phyloP scores from a whole-genome alignment of 2,113 vertebrate species.

The Cariama cristata region DNA sequence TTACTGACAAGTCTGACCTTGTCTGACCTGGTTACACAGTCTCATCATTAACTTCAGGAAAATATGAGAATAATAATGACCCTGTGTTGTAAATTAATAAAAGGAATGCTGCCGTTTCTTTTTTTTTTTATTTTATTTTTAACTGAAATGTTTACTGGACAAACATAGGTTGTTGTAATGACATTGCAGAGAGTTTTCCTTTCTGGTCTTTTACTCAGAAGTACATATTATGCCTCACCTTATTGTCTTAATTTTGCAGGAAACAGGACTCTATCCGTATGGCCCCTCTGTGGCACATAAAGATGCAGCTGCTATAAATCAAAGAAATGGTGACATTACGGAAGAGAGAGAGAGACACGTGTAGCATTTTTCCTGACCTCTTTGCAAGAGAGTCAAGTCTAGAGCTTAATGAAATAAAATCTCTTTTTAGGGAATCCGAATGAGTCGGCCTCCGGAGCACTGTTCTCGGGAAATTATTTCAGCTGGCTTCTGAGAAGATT shows the following conservation, averaged over 20 bases:
- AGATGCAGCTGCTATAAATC: conserved; percentile 65
- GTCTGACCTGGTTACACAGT: neutral
- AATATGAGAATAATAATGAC: neutral
- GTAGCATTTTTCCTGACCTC: conserved; percentile 63
- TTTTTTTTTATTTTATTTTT: neutral
- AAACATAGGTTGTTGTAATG: neutral
- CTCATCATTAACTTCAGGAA: neutral
- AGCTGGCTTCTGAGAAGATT: conserved; percentile 64
- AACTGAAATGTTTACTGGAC: neutral
- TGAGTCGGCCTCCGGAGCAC: conserved; percentile 36
- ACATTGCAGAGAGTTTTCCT: neutral
- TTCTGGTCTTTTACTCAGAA: conserved; percentile 46
- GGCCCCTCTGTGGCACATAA: conserved; percentile 42
- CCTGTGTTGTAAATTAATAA: neutral
- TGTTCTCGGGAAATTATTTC: conserved; percentile 64
- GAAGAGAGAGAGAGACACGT: neutral
- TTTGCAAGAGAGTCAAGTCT: conserved; percentile 63
- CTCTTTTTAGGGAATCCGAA: conserved; percentile 55
- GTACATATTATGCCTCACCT: neutral
- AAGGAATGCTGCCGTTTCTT: neutral
- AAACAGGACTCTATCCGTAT: conserved; percentile 24
- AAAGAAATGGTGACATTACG: conserved; percentile 56
- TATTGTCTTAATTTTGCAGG: conserved; percentile 56
- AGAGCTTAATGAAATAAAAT: conserved; percentile 74
- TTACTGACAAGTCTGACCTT: neutral